A percentile compares a stretch with the other conserved stretches of the same genome.
Conservation (phyloP, 2,888 invertebrate genomes). For the Netelia fuscicornis region DNA sequence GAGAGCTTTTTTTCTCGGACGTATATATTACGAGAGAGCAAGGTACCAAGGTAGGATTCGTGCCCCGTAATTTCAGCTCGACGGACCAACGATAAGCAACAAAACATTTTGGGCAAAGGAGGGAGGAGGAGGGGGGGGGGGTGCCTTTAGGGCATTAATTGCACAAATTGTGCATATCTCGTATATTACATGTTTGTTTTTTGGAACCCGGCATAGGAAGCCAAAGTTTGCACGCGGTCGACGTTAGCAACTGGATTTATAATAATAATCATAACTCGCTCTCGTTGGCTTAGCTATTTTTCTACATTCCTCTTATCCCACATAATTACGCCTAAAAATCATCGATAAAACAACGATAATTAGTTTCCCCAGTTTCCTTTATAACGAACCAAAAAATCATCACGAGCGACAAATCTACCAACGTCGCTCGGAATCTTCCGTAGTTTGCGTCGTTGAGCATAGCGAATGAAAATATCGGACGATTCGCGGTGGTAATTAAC, state of each 20-base stretch:
- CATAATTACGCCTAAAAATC: not conserved
- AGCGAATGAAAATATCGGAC: slow-evolving; percentile 55
- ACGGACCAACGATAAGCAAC: slow-evolving; percentile 44
- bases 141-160: slow-evolving; percentile 35
- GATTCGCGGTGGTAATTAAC: slow-evolving; percentile 63
- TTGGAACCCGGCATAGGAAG: not conserved
- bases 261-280: too few relatives aligned
- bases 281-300: too few relatives aligned
- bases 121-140: too few relatives aligned
- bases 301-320: not conserved
- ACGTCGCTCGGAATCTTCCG: slow-evolving; percentile 1
- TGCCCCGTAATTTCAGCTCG: slow-evolving; percentile 39
- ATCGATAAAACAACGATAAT: not conserved
- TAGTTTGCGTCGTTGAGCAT: slow-evolving; percentile 18
- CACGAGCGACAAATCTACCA: not conserved
- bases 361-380: not conserved
- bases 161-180: slow-evolving; percentile 42
- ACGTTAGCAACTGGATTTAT: not conserved
- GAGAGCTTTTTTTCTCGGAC: slow-evolving; percentile 26
- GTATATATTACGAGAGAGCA: slow-evolving; percentile 32
- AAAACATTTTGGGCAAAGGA: slow-evolving; percentile 27
- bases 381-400: not conserved
- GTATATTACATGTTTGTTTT: slow-evolving; percentile 4
- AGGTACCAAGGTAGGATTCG: slow-evolving; percentile 10
- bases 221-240: not conserved